Evolutionary conservation across 1,140 invertebrate species (phyloP).

Genomic region (Anastatus disparis): DNA sequence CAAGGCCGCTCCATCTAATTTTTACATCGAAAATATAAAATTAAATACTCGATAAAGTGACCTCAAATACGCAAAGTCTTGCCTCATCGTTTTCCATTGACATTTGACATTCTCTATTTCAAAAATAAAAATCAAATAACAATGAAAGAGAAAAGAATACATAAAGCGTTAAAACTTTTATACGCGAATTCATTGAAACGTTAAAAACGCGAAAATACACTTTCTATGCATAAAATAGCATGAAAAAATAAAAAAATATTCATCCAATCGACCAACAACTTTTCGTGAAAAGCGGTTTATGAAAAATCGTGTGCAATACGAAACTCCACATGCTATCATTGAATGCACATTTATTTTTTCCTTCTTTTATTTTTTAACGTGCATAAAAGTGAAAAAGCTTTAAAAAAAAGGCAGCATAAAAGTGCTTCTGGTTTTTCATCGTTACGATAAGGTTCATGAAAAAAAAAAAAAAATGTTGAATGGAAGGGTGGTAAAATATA

Average conservation of each 20-base stretch:
- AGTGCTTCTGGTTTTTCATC: slow-evolving; percentile 52
- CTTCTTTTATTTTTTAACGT: slow-evolving; percentile 3
- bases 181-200: neutral
- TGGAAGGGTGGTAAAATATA: slow-evolving; percentile 29
- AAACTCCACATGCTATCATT: neutral
- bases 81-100: neutral
- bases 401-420: slow-evolving; percentile 15
- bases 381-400: slow-evolving; percentile 22
- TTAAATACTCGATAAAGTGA: neutral
- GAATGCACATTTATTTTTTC: too few species aligned
- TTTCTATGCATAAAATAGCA: neutral
- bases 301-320: slow-evolving; percentile 31
- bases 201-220: slow-evolving; percentile 10
- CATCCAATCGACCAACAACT: slow-evolving; percentile 16
- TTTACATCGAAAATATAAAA: too few species aligned
- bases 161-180: neutral
- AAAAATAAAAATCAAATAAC: too few species aligned
- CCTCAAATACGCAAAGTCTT: too few species aligned
- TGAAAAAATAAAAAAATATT: neutral
- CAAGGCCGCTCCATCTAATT: too few species aligned
- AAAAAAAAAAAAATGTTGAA: slow-evolving; percentile 30
- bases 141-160: neutral
- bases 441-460: slow-evolving; percentile 52
- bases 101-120: neutral
- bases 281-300: slow-evolving; percentile 19